These are phyloP conservation scores for Melanerpes formicivorus DNA, from an alignment of 2,113 vertebrate genomes.

Conservation along the genomic window DNA sequence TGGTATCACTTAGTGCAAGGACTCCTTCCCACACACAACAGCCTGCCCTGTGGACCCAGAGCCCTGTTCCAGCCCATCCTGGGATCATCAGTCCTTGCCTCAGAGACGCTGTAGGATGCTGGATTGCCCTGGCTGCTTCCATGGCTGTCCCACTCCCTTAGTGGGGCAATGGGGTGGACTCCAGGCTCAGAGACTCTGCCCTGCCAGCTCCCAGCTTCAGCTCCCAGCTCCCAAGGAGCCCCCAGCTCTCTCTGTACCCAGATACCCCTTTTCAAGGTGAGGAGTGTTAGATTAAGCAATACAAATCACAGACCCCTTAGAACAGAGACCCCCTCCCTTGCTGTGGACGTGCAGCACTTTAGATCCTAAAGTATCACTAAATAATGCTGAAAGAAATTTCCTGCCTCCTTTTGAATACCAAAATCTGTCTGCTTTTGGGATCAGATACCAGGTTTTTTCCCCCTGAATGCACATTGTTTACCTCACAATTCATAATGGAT, in stretches of 20 bases:
- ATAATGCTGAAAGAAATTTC: neutral
- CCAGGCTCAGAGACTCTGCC: neutral
- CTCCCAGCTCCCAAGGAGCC: neutral
- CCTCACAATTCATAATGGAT: constrained; percentile 20
- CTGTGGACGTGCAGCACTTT: neutral
- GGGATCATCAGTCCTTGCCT: neutral
- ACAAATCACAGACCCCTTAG: neutral
- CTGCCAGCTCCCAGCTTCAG: neutral
- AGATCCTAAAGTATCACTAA: neutral
- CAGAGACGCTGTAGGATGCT: neutral
- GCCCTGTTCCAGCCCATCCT: neutral
- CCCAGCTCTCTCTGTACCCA: neutral
- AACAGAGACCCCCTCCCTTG: neutral
- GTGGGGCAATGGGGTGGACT: neutral
- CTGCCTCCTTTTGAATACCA: neutral
- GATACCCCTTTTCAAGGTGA: neutral
- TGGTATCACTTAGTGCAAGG: neutral
- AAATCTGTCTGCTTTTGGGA: neutral
- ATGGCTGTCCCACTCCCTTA: neutral
- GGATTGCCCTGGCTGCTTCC: neutral
- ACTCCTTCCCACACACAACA: neutral
- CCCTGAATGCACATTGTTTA: constrained; percentile 2
- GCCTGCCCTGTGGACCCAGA: neutral
- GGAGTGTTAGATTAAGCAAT: neutral
- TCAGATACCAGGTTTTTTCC: neutral